phyloP scores from a whole-genome alignment of 1,140 invertebrate species.

The Goniozus legneri region DNA sequence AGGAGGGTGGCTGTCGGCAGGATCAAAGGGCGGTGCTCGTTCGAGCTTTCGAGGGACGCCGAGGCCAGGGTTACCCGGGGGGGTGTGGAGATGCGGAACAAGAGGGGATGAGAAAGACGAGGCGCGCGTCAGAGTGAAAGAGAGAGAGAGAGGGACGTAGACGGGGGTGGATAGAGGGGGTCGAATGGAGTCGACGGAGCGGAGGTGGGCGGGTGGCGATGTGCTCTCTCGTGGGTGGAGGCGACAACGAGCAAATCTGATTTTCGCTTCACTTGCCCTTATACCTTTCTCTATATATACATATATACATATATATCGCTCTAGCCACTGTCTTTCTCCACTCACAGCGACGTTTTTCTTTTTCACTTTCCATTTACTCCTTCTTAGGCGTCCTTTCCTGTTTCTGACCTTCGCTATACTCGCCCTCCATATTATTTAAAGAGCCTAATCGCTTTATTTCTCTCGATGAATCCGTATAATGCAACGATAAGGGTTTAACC shows the following conservation, averaged over 20 bases:
- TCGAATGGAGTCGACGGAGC: constrained; percentile 36
- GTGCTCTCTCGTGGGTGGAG: constrained; percentile 42
- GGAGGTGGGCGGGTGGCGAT: constrained; percentile 25
- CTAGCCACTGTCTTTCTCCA: background rate
- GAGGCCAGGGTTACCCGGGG: constrained; percentile 16
- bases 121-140: background rate
- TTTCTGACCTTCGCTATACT: background rate
- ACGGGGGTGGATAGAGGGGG: background rate
- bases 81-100: constrained; percentile 11
- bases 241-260: constrained; percentile 54
- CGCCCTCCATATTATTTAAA: background rate
- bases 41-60: constrained; percentile 35
- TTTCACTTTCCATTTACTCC: background rate
- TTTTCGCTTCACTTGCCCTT: constrained; percentile 48
- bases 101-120: constrained; percentile 11
- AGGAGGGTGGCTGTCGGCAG: constrained; percentile 50
- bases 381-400: background rate
- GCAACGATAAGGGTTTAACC: too few species aligned
- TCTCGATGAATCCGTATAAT: too few species aligned
- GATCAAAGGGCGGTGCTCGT: constrained; percentile 52
- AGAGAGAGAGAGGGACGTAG: background rate
- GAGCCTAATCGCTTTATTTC: too few species aligned
- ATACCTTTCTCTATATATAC: background rate
- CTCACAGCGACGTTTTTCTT: constrained; percentile 5
- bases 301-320: background rate